Base-by-base conservation (phyloP, 1,140 invertebrate species). In the Chlorops oryzae region DNA sequence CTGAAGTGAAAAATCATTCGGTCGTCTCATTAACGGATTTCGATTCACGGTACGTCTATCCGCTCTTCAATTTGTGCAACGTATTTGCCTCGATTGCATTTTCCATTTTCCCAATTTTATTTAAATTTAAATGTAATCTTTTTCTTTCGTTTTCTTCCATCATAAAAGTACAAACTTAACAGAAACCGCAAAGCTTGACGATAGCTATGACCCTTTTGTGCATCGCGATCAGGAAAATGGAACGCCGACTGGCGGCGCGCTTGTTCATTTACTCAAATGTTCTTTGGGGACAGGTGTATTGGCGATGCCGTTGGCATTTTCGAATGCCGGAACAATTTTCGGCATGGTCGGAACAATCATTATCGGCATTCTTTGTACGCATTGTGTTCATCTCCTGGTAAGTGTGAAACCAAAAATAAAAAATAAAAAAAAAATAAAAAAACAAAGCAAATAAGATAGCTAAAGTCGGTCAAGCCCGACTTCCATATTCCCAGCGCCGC, bases 221-320 rank as follows among this genome's bases (percentile, higher is more conserved):
- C 75, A 86, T 59, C 73, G 85, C 57, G 73, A 80, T 50, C 77
- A 83, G n/a, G 80, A 78, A 48, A 76, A 84, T 63, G 74, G 81
- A 1, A 84, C 81, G 47, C 80, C 81, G 78, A 81, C 85, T 53
- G 60, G 78, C 2, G 86, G 86, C 2, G 81, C 88, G 0, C 73
- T 89, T 58, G 76, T 83, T 12, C 88, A 91, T 70, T 72, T 92
- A 5, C 65, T 91, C 2, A 92, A 92, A 71, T 85, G 84, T 56
- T 92, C 90, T 6, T 74, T 94, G 20, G 91, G 90, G 1, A 88
- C 88, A 0, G 91, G 91, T 0, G 87, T 93, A 46, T 73, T 94
- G 47, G 89, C 90, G 2, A 91, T 93, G 85, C 90, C 90, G 7
- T 78, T 81, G 48, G 90, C 90, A 2, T 84, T 93, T 54, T 84